Evolutionary conservation across 64 coral and sea anemone species (phyloP).

Genomic region (Pocillopora damicornis): DNA sequence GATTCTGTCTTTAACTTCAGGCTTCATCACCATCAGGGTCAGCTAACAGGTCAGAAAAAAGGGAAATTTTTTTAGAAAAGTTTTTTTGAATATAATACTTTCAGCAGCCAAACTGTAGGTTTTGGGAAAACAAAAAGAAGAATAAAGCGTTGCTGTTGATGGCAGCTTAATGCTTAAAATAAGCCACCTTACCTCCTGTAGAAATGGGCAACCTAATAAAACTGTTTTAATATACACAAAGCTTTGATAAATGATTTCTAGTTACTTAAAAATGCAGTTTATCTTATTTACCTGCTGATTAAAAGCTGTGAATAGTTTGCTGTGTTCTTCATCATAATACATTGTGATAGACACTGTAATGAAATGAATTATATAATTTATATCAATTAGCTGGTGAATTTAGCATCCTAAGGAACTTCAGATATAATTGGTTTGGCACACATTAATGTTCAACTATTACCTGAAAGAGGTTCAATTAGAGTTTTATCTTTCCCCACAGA

Average conservation of each 20-base stretch:
- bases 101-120: not conserved
- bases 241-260: not conserved
- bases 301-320: conserved; percentile 96
- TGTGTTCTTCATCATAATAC: conserved; percentile 94
- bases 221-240: not conserved
- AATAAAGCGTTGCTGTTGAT: too few species aligned
- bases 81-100: not conserved
- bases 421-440: too few species aligned
- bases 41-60: conserved; percentile 31
- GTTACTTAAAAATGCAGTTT: too few species aligned
- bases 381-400: not conserved
- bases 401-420: too few species aligned
- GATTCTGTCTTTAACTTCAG: conserved; percentile 94
- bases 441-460: too few species aligned
- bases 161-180: too few species aligned
- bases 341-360: conserved; percentile 78
- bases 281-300: conserved; percentile 74
- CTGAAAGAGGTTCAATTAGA: too few species aligned
- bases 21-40: conserved; percentile 96
- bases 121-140: too few species aligned
- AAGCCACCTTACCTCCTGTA: too few species aligned
- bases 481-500: too few species aligned
- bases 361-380: not conserved
- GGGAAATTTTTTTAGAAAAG: not conserved
- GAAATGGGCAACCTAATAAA: too few species aligned